Percentiles rank a stretch among this genome's conserved stretches.
Conservation (phyloP, 2,888 invertebrate genomes). For the Lamellibrachia columna region DNA sequence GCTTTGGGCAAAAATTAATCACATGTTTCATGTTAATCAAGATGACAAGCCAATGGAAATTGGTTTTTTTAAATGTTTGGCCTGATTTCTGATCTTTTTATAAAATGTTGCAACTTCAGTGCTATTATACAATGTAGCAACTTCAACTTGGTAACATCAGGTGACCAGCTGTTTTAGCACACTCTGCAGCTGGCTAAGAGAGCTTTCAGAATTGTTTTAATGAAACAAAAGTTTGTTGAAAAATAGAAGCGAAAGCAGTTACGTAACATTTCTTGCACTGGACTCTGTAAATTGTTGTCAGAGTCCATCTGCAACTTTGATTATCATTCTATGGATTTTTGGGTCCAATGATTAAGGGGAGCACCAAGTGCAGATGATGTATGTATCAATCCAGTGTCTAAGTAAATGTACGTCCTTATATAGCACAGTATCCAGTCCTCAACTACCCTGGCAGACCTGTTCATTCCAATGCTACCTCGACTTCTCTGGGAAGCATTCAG, state of each 20-base stretch:
- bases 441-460: no score
- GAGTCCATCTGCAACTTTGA: not conserved
- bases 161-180: not conserved
- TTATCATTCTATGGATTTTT: not conserved
- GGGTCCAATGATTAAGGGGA: not conserved
- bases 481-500: no score
- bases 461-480: no score
- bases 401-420: not conserved
- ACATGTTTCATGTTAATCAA: not conserved
- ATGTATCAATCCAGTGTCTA: not conserved
- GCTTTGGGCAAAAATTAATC: not conserved
- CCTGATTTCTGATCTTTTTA: not conserved
- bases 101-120: not conserved
- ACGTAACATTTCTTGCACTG: not conserved
- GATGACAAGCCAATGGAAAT: not conserved
- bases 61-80: not conserved
- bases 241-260: not conserved
- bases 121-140: not conserved
- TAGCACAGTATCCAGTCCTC: no score
- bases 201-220: not conserved
- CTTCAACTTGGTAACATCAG: not conserved
- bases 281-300: not conserved
- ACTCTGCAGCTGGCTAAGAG: not conserved
- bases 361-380: not conserved
- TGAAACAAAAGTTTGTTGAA: not conserved